These are phyloP conservation scores for Myotis daubentonii DNA, from an alignment of 2,797 vertebrate genomes.

Conservation along the genomic window DNA sequence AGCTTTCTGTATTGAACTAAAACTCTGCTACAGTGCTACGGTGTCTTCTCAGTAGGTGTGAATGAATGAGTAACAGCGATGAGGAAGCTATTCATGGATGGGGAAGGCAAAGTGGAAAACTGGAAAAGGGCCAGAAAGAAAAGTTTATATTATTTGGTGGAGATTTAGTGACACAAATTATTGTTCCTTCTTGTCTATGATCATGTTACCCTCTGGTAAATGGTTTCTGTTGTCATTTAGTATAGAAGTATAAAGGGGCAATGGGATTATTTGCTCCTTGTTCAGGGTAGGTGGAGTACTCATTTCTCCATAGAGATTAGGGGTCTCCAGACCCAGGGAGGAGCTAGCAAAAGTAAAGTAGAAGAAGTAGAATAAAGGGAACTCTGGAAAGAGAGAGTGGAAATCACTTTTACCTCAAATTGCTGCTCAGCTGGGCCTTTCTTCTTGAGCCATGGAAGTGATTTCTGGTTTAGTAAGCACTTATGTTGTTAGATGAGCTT, in stretches of 20 bases:
- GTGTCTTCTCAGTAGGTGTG: background rate
- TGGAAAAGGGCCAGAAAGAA: background rate
- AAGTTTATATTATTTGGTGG: background rate
- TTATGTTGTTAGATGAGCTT: background rate
- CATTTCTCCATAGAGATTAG: background rate
- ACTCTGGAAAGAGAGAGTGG: background rate
- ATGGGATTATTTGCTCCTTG: background rate
- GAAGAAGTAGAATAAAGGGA: background rate
- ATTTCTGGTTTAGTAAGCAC: slow-evolving; percentile 18
- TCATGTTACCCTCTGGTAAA: background rate
- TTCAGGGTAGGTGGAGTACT: background rate
- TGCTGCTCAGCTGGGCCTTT: background rate
- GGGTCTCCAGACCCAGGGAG: background rate
- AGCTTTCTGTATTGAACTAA: background rate
- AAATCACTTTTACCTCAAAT: background rate
- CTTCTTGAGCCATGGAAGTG: background rate
- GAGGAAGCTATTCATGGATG: background rate
- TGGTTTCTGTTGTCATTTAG: background rate
- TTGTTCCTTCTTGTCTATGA: background rate
- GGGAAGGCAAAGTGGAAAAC: background rate
- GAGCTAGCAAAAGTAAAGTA: background rate
- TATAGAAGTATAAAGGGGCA: background rate
- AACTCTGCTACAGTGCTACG: fast-evolving
- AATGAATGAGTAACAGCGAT: background rate
- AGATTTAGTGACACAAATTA: background rate